These are phyloP conservation scores for Bombus picipes DNA, from an alignment of 1,140 invertebrate species.

Conservation along the genomic window DNA sequence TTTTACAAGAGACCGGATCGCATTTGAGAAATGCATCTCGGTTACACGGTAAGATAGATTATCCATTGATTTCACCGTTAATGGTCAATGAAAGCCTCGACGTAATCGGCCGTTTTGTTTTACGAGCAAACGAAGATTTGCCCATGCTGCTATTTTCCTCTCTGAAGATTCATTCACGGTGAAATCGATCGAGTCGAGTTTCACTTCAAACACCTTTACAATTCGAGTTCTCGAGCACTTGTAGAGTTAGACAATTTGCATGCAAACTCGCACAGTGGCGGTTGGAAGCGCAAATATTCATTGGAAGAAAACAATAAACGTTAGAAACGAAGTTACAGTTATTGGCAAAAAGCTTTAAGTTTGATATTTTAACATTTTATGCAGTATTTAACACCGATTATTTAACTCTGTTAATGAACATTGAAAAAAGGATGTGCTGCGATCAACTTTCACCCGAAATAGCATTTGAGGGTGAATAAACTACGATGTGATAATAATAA, in stretches of 20 bases:
- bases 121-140: not conserved
- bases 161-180: conserved; percentile 5
- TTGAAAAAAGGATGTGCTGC: too few relatives aligned
- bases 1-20: conserved; percentile 20
- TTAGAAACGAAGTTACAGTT: not conserved
- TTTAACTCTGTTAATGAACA: too few relatives aligned
- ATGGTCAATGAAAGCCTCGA: not conserved
- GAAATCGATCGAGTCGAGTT: conserved; percentile 17
- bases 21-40: conserved; percentile 33
- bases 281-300: not conserved
- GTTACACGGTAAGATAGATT: conserved; percentile 47
- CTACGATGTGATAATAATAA: too few relatives aligned
- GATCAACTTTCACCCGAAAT: too few relatives aligned
- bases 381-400: too few relatives aligned
- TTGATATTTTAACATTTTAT: not conserved
- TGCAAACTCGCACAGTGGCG: conserved; percentile 25
- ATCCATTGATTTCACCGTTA: conserved; percentile 28
- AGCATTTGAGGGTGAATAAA: too few relatives aligned
- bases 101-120: not conserved
- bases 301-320: not conserved
- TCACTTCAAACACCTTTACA: conserved; percentile 20
- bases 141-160: not conserved
- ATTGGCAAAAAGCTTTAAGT: not conserved
- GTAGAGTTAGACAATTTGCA: conserved; percentile 35
- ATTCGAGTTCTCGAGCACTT: conserved; percentile 40